Evolutionary conservation across 1,140 invertebrate species (phyloP), one percentile per base, ranked within the genome.

Genomic region (Scaptomyza graminum): DNA sequence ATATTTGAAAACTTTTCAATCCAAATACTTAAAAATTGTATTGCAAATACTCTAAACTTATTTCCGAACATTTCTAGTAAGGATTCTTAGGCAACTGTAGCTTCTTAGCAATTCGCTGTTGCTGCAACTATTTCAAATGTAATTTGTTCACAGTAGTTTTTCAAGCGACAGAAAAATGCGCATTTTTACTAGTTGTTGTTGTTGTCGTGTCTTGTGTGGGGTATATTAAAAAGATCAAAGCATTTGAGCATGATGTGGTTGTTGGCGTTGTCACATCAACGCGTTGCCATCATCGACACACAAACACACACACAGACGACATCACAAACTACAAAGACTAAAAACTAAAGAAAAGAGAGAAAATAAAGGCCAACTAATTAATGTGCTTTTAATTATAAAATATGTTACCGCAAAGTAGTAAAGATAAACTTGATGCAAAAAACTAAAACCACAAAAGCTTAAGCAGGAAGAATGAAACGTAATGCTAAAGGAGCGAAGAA

Each of bases 351-450:
- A 3, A 22, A 22, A 3, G 49, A 65, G n/a, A 55, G 41, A 7
- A 34, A 8, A 44, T 15, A 75, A 57, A 76, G 62, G 59, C 43
- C 37, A 41, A 56, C 79, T 87, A 87, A 87, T 87, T 87, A 88
- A 88, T 88, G 79, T 79, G 84, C 76, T 88, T 88, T 88, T 88
- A 88, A 88, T 88, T 83, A 88, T 88, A 75, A 73, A 69, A 57
- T 57, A 57, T 67, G 47, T 60, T 63, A 72, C 55, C 69, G 44
- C 49, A 52, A 49, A 71, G 60, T 61, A 52, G 37, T 66, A 73
- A 37, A 47, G 67, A 47, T 57, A 44, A 22, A 41, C 18, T 22
- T 22, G 31, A 51, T 18, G 28, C 46, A 47, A 67, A 31, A 34
- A 34, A 34, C 31, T 34, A 2, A 59, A 49, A 56, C 83, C 83